phyloP scores from a whole-genome alignment of 1,140 invertebrate genomes.

The Drosophila nebulosa region DNA sequence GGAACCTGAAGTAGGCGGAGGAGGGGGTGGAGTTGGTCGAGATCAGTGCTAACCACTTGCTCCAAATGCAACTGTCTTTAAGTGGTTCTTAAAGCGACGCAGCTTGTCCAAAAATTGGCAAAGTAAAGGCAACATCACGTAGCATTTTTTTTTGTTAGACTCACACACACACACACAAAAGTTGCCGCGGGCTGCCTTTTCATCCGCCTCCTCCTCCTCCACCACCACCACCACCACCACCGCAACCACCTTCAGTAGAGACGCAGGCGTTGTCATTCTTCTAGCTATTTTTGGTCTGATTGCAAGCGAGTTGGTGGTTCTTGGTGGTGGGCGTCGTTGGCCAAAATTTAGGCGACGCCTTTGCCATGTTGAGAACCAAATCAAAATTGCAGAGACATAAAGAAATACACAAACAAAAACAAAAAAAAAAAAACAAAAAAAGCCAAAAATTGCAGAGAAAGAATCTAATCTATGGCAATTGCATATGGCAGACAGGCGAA shows the following conservation, averaged over 20 bases:
- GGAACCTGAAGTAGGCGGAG: not conserved
- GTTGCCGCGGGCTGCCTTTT: constrained; percentile 9
- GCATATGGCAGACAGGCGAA: constrained; percentile 73
- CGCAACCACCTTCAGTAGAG: not conserved
- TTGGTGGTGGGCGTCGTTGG: constrained; percentile 20
- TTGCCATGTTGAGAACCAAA: constrained; percentile 40
- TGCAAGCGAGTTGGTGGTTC: constrained; percentile 9
- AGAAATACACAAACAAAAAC: constrained; percentile 46
- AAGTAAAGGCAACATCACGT: constrained; percentile 66
- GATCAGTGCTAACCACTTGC: not conserved
- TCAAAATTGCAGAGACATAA: constrained; percentile 4
- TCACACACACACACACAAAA: not conserved
- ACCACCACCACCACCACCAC: too few species aligned
- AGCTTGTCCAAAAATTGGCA: constrained; percentile 59
- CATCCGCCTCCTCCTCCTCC: not conserved
- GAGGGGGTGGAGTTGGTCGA: too few species aligned
- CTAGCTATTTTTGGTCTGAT: constrained; percentile 28
- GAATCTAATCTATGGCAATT: constrained; percentile 67
- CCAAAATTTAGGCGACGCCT: constrained; percentile 26
- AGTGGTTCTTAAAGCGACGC: constrained; percentile 5
- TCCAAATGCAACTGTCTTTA: constrained; percentile 15
- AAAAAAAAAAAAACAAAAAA: not conserved
- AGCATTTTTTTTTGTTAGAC: constrained; percentile 16
- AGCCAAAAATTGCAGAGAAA: not conserved
- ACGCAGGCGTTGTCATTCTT: not conserved